A percentile compares a stretch with the other conserved stretches of the same genome.
Evolutionary conservation across 2,888 invertebrate genomes (phyloP).

Genomic region (Capitulum mitella): DNA sequence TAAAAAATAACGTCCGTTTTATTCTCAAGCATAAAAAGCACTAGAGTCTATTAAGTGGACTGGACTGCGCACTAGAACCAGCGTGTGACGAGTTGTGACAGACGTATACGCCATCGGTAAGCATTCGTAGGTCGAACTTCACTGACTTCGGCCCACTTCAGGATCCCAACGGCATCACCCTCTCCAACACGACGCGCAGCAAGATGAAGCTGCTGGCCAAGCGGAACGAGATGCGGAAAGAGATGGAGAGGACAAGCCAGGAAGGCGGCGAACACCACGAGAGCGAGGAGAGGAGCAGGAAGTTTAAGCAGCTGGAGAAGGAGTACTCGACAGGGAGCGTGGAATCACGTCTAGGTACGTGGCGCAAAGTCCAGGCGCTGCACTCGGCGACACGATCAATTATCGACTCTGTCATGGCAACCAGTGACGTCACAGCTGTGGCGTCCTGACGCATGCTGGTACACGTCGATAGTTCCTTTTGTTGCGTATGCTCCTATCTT

Average conservation of each 20-base stretch:
- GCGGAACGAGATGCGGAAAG: slow-evolving; percentile 34
- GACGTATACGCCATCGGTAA: too few species aligned
- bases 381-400: background rate
- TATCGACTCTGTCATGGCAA: background rate
- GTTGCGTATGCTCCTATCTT: background rate
- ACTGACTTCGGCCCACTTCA: background rate
- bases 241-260: slow-evolving; percentile 30
- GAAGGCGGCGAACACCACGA: background rate
- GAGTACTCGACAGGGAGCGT: background rate
- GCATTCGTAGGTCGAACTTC: too few species aligned
- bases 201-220: slow-evolving; percentile 35
- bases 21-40: too few species aligned
- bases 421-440: background rate
- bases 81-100: too few species aligned
- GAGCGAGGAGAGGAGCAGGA: background rate
- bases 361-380: background rate
- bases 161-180: slow-evolving; percentile 25
- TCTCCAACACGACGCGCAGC: slow-evolving; percentile 33
- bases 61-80: too few species aligned
- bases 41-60: too few species aligned
- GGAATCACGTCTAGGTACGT: background rate
- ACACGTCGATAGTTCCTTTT: background rate
- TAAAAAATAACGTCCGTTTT: too few species aligned
- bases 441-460: background rate
- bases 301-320: background rate